Evolutionary conservation across 1,140 invertebrate genomes (phyloP).

Genomic region (Armadillidium nasatum): DNA sequence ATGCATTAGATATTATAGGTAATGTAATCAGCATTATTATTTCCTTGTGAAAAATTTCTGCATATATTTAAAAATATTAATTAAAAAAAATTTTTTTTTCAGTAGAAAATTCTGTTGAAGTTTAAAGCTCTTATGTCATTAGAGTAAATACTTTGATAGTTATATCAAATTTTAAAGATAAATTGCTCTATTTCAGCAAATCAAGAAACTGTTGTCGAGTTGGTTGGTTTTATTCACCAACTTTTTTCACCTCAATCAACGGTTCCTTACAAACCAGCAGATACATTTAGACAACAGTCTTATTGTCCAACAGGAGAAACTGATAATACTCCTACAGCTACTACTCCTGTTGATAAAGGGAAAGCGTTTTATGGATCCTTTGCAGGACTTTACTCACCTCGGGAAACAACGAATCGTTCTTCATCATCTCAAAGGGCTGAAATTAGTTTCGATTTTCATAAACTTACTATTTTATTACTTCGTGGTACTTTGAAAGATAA

Average conservation of each 20-base stretch:
- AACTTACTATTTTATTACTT: constrained; percentile 79
- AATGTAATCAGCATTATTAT: constrained; percentile 54
- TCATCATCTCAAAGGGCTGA: constrained; percentile 56
- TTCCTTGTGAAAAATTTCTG: neutral
- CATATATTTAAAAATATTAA: neutral
- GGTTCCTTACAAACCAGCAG: neutral
- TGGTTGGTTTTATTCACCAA: constrained; percentile 77
- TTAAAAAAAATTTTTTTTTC: no score
- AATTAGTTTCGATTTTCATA: constrained; percentile 86
- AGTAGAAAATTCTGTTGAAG: no score
- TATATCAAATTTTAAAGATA: neutral
- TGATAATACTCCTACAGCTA: no score
- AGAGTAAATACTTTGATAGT: neutral
- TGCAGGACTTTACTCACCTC: constrained; percentile 22
- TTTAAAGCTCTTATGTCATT: no score
- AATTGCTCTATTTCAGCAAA: constrained; percentile 60
- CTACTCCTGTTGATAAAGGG: neutral
- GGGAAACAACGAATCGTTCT: neutral
- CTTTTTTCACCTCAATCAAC: constrained; percentile 56
- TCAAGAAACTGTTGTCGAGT: constrained; percentile 88
- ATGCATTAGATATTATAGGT: constrained; percentile 83
- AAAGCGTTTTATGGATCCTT: constrained; percentile 11
- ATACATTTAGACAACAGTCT: neutral
- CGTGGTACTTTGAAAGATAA: constrained; percentile 63
- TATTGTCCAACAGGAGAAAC: no score